A percentile compares a stretch with the other conserved stretches of the same genome.
phyloP scores from a whole-genome alignment of 2,113 vertebrate species.

The Cinclus cinclus region DNA sequence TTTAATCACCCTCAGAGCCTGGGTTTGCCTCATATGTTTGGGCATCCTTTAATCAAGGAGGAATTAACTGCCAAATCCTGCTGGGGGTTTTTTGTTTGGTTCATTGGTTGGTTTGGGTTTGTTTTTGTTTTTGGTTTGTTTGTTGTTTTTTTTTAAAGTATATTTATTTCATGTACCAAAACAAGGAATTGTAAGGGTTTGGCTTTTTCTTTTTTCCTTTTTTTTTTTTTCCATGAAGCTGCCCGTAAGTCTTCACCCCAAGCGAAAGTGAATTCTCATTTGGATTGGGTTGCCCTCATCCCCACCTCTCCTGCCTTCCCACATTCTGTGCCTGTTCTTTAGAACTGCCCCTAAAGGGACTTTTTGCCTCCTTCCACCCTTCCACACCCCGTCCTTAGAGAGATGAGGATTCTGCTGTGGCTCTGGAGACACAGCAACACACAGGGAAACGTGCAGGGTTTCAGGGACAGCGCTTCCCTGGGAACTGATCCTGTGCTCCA shows the following conservation, averaged over 20 bases:
- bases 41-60: constrained; percentile 40
- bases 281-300: neutral
- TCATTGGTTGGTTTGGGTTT: neutral
- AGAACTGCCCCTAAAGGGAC: neutral
- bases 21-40: neutral
- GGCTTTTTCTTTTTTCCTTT: rapidly evolving
- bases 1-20: constrained; percentile 28
- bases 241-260: neutral
- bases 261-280: neutral
- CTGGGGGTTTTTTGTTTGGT: neutral
- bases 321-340: neutral
- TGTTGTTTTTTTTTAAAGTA: neutral
- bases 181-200: neutral
- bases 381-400: neutral
- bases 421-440: neutral
- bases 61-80: constrained; percentile 26
- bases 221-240: neutral
- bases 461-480: neutral
- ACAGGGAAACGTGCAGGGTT: neutral
- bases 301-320: neutral
- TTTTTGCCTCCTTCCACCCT: neutral
- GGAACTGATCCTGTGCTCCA: neutral
- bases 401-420: neutral
- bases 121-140: neutral
- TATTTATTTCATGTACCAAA: neutral